Base-by-base conservation (phyloP, 1,140 invertebrate species). In the Eufriesea mexicana region DNA sequence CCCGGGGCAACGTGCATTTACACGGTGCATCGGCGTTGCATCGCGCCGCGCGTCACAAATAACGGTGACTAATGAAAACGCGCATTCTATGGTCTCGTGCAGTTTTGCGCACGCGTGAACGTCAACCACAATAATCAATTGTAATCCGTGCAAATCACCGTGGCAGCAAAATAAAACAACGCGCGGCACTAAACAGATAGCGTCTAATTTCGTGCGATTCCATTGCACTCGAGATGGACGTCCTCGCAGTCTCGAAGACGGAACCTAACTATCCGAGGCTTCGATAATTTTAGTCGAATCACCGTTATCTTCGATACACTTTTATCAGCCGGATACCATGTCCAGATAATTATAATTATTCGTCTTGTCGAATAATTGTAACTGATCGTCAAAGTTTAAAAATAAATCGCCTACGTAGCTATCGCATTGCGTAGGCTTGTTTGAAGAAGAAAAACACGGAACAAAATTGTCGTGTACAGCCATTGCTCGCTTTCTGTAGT, bases 1-100 rank as follows among this genome's bases (percentile, higher is more conserved):
- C 72, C 49, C 66, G 70, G 70, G 76, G 86, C 81, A 84, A 84
- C 67, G 61, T 80, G 86, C 86, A 87, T 87, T 86, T 84, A 74
- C 85, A 79, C 75, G 81, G 55, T 77, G 85, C 84, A 85, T 83
- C 75, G 86, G 59, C 59, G 70, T 51, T 57, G 74, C 79, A 86
- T 87, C 75, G 84, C 75, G 84, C 66, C 66, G 67, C 72, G 74
- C 85, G 85, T 86, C 86, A 73, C 86, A 86, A 87, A 87, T 87
- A 87, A 86, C 86, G 85, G 86, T 86, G 86, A 87, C 86, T 87
- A 86, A 87, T 83, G 86, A 87, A 87, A 87, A 87, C 67, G 67
- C 70, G 86, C 80, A 61, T 86, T 86, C 83, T 81, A 85, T 87
- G 75, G 83, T 67, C 81, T 70, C 55, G 47, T 14, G 45, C 54